Percentiles rank a stretch among this genome's conserved stretches.
Evolutionary conservation across 2,888 invertebrate species (phyloP).

Genomic region (Papilio demoleus): DNA sequence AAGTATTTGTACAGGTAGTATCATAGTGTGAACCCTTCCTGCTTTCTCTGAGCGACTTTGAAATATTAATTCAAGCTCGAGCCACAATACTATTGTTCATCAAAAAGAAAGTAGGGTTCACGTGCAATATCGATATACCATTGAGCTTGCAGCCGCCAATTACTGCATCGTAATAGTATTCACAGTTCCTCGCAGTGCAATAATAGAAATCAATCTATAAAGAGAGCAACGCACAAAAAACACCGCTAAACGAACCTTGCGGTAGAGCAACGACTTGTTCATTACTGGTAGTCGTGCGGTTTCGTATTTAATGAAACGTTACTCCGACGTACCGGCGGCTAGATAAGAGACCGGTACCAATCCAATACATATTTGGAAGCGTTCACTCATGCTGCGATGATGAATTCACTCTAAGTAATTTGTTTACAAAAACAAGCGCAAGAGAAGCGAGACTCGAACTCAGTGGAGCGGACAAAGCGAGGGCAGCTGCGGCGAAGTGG

Average conservation of each 20-base stretch:
- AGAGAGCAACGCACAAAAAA: slow-evolving; percentile 70
- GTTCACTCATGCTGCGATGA: slow-evolving; percentile 44
- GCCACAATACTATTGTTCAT: slow-evolving; percentile 31
- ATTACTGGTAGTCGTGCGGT: slow-evolving; percentile 69
- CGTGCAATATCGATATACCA: slow-evolving; percentile 38
- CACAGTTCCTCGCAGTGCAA: slow-evolving; percentile 63
- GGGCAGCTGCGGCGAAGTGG: slow-evolving; percentile 43
- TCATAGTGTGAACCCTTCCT: neutral
- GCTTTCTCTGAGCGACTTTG: slow-evolving; percentile 33
- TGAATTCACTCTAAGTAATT: slow-evolving; percentile 45
- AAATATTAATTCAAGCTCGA: slow-evolving; percentile 21
- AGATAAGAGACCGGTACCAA: slow-evolving; percentile 24
- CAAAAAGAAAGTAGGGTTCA: slow-evolving; percentile 32
- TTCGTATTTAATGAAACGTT: slow-evolving; percentile 74
- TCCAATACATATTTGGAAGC: slow-evolving; percentile 56
- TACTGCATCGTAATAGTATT: slow-evolving; percentile 68
- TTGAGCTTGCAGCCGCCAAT: slow-evolving; percentile 59
- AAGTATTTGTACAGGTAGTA: slow-evolving; percentile 22
- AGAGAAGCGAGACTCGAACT: slow-evolving; percentile 44
- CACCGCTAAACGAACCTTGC: slow-evolving; percentile 73
- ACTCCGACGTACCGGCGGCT: slow-evolving; percentile 53
- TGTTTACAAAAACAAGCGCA: slow-evolving; percentile 42
- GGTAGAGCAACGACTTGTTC: slow-evolving; percentile 67
- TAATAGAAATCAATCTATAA: slow-evolving; percentile 76
- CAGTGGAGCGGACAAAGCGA: slow-evolving; percentile 48